Evolutionary conservation across 2,797 vertebrate species (phyloP).

Genomic region (Sardinella longiceps): DNA sequence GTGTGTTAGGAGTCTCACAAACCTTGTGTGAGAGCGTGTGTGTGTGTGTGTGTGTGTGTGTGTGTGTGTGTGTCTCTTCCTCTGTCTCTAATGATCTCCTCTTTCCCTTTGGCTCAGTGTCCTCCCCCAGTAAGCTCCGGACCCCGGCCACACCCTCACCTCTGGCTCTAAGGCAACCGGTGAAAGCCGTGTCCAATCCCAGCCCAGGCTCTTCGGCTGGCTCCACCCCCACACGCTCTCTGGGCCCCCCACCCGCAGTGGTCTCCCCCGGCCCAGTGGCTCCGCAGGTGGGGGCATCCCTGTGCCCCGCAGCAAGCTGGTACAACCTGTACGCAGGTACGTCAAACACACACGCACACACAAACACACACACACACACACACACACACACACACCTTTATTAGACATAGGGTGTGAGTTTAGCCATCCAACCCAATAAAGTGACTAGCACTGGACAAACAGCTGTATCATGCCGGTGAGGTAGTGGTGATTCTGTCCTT

Average conservation of each 20-base stretch:
- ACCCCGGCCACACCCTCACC: constrained; percentile 90
- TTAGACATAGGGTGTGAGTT: too few relatives aligned
- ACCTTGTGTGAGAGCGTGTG: not conserved
- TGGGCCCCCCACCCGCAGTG: constrained; percentile 82
- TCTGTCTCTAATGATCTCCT: not conserved
- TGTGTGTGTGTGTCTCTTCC: too few relatives aligned
- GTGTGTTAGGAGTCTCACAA: not conserved
- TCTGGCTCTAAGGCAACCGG: constrained; percentile 89
- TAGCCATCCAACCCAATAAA: too few relatives aligned
- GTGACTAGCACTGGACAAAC: too few relatives aligned
- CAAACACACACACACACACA: not conserved
- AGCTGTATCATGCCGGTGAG: too few relatives aligned
- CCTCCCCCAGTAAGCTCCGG: constrained; percentile 93
- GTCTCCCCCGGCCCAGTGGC: constrained; percentile 90
- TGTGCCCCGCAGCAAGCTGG: constrained; percentile 96
- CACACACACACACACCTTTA: too few relatives aligned
- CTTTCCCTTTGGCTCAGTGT: constrained; percentile 74
- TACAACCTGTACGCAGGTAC: constrained; percentile 95
- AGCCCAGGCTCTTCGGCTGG: constrained; percentile 65
- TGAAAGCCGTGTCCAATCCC: constrained; percentile 89
- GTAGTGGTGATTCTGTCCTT: too few relatives aligned
- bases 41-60: not conserved
- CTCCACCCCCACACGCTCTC: constrained; percentile 85
- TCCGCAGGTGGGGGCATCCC: constrained; percentile 86
- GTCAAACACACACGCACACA: not conserved